Percentiles rank a stretch among this genome's conserved stretches.
Conservation (phyloP, 2,888 invertebrate genomes). For the Philhelius pedissequus region DNA sequence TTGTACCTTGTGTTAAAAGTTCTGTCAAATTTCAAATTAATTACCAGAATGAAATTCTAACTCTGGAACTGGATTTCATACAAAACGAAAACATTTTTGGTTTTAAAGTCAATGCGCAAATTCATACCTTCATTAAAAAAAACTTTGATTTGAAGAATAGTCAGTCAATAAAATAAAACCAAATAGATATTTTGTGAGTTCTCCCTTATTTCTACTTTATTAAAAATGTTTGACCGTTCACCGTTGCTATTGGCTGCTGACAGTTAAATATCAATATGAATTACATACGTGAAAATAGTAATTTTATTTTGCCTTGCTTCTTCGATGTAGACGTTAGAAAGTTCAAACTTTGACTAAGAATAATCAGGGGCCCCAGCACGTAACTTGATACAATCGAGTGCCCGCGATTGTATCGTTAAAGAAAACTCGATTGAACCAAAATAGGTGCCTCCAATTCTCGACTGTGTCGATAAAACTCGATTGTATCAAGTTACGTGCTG, state of each 20-base stretch:
- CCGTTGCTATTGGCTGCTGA: background rate
- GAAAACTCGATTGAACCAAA: no score
- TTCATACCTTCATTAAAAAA: background rate
- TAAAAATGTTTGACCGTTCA: background rate
- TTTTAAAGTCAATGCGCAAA: background rate
- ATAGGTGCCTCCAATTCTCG: no score
- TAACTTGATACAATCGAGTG: no score
- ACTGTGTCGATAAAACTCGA: no score
- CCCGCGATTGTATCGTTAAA: no score
- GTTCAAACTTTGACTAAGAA: no score
- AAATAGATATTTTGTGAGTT: background rate
- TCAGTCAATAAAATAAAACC: background rate
- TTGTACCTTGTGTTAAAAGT: background rate
- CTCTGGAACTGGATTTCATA: background rate
- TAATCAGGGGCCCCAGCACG: no score
- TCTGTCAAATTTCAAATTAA: constrained; percentile 12
- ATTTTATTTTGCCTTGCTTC: no score
- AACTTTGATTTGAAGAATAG: background rate
- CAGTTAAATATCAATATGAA: no score
- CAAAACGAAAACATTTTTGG: background rate
- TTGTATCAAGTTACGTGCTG: no score
- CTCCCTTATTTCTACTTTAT: background rate
- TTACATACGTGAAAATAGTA: no score
- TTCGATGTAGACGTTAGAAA: no score
- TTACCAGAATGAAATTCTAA: background rate